These are phyloP conservation scores for Melopsittacus undulatus DNA, from an alignment of 2,797 vertebrate genomes.

Conservation along the genomic window DNA sequence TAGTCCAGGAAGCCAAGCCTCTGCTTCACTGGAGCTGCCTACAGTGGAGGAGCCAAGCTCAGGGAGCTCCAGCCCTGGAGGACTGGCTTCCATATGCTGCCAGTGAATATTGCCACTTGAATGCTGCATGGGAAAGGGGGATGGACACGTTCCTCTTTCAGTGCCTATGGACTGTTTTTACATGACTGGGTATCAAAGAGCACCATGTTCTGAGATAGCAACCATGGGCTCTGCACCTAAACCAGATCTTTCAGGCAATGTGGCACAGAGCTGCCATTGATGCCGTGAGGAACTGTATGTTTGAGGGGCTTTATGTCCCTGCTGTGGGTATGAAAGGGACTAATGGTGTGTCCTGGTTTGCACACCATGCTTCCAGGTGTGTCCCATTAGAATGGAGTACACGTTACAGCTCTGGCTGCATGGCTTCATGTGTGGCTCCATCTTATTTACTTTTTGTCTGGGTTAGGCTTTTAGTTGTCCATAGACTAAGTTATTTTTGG, in stretches of 20 bases:
- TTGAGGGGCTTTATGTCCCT: background rate
- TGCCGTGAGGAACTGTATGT: rapidly evolving
- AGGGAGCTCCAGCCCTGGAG: background rate
- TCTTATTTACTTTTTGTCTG: conserved; percentile 31
- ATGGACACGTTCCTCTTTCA: background rate
- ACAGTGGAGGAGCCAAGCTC: background rate
- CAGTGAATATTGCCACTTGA: background rate
- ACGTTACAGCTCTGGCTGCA: background rate
- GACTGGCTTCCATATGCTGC: background rate
- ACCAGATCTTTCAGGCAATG: background rate
- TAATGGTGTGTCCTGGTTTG: background rate
- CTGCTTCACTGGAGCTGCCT: background rate
- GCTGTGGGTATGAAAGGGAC: background rate
- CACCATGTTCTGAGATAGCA: background rate
- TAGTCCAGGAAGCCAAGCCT: background rate
- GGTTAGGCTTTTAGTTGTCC: conserved; percentile 1
- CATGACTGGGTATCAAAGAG: background rate
- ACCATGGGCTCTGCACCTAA: background rate
- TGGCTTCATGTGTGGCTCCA: conserved; percentile 17
- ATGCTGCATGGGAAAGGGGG: background rate
- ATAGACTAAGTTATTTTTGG: conserved; percentile 43
- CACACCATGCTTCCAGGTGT: background rate
- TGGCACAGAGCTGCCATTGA: background rate
- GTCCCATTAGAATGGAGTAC: background rate
- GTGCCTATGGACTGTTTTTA: background rate